These are phyloP conservation scores for Cryptocephalus primarius DNA, from an alignment of 2,888 invertebrate genomes.

Conservation along the genomic window DNA sequence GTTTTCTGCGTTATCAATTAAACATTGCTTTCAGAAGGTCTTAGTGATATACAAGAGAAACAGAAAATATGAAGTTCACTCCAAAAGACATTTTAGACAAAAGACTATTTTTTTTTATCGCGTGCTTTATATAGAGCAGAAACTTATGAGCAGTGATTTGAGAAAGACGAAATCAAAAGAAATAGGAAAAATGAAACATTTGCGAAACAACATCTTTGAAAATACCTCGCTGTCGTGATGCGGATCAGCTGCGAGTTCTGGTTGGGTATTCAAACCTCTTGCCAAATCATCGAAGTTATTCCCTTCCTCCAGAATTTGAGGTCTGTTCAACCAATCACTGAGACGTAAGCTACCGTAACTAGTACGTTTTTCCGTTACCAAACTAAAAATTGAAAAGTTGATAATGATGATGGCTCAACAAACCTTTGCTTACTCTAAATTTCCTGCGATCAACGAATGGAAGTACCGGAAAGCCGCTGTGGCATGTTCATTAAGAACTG, in stretches of 20 bases:
- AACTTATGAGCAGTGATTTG: no score
- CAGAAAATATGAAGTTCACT: no score
- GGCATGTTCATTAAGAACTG: conserved; percentile 57
- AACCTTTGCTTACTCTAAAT: conserved; percentile 49
- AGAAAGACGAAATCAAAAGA: no score
- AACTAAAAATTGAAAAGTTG: conserved; percentile 31
- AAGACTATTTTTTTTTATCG: no score
- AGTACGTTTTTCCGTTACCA: conserved; percentile 47
- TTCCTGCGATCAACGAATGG: conserved; percentile 59
- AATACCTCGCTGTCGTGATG: conserved; percentile 65
- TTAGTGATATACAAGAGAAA: no score
- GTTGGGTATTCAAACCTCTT: conserved; percentile 66
- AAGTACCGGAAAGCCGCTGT: conserved; percentile 65
- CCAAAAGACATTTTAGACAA: no score
- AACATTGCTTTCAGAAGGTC: no score
- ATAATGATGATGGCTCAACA: background rate
- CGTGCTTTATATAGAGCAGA: no score
- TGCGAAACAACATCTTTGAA: no score
- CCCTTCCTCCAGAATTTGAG: conserved; percentile 51
- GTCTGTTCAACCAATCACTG: conserved; percentile 62
- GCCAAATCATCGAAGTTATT: conserved; percentile 61
- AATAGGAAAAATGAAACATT: no score
- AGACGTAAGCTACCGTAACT: conserved; percentile 47
- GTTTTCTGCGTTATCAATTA: no score
- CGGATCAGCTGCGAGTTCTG: conserved; percentile 64